Conservation (phyloP, 2,888 invertebrate species). For the Lasius platythorax region DNA sequence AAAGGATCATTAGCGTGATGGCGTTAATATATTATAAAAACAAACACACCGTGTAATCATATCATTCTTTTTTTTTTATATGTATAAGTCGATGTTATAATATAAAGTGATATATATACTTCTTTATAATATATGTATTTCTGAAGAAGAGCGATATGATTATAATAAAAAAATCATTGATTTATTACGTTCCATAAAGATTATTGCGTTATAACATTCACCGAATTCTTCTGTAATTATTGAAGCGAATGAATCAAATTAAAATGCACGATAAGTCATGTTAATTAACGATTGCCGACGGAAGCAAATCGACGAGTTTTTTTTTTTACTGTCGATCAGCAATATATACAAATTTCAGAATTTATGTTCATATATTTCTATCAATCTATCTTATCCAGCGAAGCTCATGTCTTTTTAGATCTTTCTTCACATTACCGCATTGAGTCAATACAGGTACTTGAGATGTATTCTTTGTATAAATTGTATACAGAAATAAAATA, state of each 20-base stretch:
- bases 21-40: neutral
- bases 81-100: neutral
- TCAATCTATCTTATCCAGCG: neutral
- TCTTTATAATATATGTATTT: neutral
- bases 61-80: neutral
- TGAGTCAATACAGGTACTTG: too few relatives aligned
- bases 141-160: neutral
- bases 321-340: neutral
- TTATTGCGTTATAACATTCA: neutral
- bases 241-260: constrained; percentile 7
- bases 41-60: neutral
- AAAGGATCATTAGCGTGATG: neutral
- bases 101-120: neutral
- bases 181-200: neutral
- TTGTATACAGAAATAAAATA: neutral
- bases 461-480: neutral
- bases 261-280: neutral
- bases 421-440: too few relatives aligned
- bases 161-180: neutral
- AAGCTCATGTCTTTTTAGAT: too few relatives aligned
- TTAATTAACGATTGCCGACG: constrained; percentile 2
- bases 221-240: neutral
- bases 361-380: neutral
- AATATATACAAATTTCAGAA: neutral
- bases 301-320: constrained; percentile 3